These are phyloP conservation scores for Eremobia ochroleuca DNA, from an alignment of 2,888 invertebrate species.

Conservation along the genomic window DNA sequence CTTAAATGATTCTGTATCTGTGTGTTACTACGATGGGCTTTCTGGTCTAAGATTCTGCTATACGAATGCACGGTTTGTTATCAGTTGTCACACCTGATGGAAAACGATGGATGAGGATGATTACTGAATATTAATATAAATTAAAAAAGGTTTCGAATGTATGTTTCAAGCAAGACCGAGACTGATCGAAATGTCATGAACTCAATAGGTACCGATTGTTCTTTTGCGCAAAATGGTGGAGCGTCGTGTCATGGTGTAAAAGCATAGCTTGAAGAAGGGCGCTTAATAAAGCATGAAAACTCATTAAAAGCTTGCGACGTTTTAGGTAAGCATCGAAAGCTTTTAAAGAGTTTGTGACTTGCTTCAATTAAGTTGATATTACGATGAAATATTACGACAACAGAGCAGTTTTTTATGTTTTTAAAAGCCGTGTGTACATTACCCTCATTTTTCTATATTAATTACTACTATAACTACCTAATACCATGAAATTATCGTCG, in stretches of 20 bases:
- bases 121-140: not conserved
- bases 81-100: too few species aligned
- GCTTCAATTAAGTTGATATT: not conserved
- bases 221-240: not conserved
- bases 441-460: slow-evolving; percentile 2
- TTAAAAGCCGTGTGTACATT: slow-evolving; percentile 34
- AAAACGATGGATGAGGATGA: too few species aligned
- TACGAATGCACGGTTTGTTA: not conserved
- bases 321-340: not conserved
- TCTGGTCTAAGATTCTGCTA: not conserved
- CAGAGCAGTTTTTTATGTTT: not conserved
- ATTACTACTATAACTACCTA: slow-evolving; percentile 11
- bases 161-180: slow-evolving; percentile 1
- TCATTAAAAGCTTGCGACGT: not conserved
- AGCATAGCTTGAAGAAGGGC: not conserved
- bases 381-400: not conserved
- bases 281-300: not conserved
- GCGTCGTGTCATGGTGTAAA: not conserved
- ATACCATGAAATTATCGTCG: slow-evolving; percentile 24
- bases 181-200: not conserved
- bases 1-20: not conserved
- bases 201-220: not conserved
- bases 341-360: not conserved
- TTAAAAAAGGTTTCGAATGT: not conserved
- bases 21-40: not conserved